phyloP scores from a whole-genome alignment of 2,888 invertebrate genomes.

The Meliscaeva auricollis region DNA sequence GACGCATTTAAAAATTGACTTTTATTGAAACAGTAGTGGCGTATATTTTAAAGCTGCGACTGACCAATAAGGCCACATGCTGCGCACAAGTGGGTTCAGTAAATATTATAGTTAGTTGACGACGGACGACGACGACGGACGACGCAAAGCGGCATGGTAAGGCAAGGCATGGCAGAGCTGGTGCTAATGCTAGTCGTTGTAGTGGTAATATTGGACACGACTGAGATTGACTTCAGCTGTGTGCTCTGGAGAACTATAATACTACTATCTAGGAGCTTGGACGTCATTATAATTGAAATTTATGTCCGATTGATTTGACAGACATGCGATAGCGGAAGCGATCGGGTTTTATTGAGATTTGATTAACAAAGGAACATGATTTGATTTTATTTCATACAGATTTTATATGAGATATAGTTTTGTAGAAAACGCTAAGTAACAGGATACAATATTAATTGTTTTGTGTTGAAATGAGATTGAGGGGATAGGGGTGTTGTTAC shows the following conservation, averaged over 20 bases:
- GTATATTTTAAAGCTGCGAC: conserved; percentile 68
- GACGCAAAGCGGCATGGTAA: too few relatives aligned
- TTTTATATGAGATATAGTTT: conserved; percentile 41
- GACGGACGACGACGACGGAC: background rate
- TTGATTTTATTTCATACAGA: conserved; percentile 58
- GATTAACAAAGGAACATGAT: conserved; percentile 69
- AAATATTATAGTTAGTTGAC: conserved; percentile 13
- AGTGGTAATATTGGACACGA: conserved; percentile 6
- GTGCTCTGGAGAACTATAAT: conserved; percentile 34
- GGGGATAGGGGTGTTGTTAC: too few relatives aligned
- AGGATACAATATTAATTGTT: conserved; percentile 1
- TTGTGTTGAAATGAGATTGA: too few relatives aligned
- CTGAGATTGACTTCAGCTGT: conserved; percentile 26
- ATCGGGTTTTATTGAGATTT: conserved; percentile 65
- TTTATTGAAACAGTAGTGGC: conserved; percentile 75
- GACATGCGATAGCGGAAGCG: conserved; percentile 49
- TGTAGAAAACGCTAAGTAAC: conserved; percentile 58
- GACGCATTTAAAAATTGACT: conserved; percentile 73
- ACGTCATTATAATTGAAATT: conserved; percentile 75
- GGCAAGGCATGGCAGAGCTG: background rate
- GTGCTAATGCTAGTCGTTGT: background rate
- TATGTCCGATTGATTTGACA: conserved; percentile 68
- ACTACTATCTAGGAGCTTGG: conserved; percentile 56
- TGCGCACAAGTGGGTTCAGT: conserved; percentile 57
- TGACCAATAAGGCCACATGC: conserved; percentile 71